A percentile compares a stretch with the other conserved stretches of the same genome.
These are phyloP conservation scores for Mesorhabditis spiculigera DNA, from an alignment of 2,888 invertebrate species.

Conservation along the genomic window DNA sequence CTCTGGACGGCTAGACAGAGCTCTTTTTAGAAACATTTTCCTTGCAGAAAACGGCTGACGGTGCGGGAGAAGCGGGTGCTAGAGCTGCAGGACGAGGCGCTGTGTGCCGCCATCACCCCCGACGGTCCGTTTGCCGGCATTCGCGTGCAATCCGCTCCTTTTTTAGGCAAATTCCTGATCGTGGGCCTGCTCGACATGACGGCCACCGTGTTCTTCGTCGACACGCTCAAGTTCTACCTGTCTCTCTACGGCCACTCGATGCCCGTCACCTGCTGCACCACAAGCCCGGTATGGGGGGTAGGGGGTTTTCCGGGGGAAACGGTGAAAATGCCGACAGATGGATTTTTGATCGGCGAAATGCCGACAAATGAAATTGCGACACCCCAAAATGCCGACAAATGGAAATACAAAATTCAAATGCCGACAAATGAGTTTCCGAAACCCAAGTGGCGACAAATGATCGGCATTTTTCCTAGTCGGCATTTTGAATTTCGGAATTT, in stretches of 20 bases:
- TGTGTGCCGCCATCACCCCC: conserved; percentile 70
- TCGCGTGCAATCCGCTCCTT: conserved; percentile 4
- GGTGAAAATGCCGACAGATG: not conserved
- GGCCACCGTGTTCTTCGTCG: conserved; percentile 88
- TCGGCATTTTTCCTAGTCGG: no score
- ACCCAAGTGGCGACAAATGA: no score
- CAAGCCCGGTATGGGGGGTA: conserved; percentile 65
- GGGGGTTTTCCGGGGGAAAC: no score
- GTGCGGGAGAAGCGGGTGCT: conserved; percentile 75
- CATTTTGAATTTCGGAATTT: no score
- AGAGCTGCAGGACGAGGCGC: conserved; percentile 80
- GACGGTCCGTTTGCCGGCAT: conserved; percentile 32
- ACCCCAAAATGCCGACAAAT: no score
- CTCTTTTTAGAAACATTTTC: no score
- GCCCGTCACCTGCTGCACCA: conserved; percentile 87
- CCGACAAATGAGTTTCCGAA: no score
- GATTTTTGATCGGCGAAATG: not conserved
- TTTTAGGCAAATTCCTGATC: conserved; percentile 69
- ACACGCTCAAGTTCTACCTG: conserved; percentile 89
- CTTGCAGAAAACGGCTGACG: conserved; percentile 59
- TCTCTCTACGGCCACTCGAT: conserved; percentile 93
- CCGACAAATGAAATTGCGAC: no score
- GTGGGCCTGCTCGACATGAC: conserved; percentile 87
- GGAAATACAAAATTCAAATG: no score
- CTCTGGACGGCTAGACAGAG: no score